phyloP scores from a whole-genome alignment of 2,888 invertebrate genomes.

The Crossocerus cetratus region DNA sequence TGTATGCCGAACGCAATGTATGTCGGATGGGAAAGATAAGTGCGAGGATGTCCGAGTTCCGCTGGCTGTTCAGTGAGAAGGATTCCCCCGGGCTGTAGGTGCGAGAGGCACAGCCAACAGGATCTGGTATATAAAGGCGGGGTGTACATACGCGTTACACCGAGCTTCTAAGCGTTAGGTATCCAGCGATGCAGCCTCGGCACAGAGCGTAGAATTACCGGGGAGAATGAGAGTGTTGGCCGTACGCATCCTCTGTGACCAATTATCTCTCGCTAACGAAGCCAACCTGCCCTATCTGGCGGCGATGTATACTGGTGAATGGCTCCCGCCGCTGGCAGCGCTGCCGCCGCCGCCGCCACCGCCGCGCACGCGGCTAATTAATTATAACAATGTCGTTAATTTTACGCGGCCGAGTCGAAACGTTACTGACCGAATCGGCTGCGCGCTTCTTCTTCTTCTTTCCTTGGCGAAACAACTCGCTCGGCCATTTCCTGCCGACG shows the following conservation, averaged over 20 bases:
- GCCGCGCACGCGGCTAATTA: constrained; percentile 68
- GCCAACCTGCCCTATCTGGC: constrained; percentile 59
- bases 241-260: constrained; percentile 76
- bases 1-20: no score
- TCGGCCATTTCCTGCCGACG: not conserved
- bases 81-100: no score
- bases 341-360: constrained; percentile 21
- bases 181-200: not conserved
- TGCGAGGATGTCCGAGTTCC: no score
- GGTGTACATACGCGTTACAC: no score
- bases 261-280: constrained; percentile 75
- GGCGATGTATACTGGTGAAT: constrained; percentile 3
- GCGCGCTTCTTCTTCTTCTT: constrained; percentile 34
- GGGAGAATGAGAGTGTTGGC: constrained; percentile 71
- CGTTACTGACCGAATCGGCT: constrained; percentile 72
- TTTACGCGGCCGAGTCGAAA: constrained; percentile 75
- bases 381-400: constrained; percentile 76
- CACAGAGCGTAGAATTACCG: constrained; percentile 69
- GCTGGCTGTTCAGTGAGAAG: no score
- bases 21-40: no score
- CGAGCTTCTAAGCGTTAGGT: no score
- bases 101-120: no score
- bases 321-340: constrained; percentile 17
- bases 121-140: no score
- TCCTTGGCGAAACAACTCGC: constrained; percentile 14